phyloP scores from a whole-genome alignment of 2,113 vertebrate species.

The Hydropotes inermis region DNA sequence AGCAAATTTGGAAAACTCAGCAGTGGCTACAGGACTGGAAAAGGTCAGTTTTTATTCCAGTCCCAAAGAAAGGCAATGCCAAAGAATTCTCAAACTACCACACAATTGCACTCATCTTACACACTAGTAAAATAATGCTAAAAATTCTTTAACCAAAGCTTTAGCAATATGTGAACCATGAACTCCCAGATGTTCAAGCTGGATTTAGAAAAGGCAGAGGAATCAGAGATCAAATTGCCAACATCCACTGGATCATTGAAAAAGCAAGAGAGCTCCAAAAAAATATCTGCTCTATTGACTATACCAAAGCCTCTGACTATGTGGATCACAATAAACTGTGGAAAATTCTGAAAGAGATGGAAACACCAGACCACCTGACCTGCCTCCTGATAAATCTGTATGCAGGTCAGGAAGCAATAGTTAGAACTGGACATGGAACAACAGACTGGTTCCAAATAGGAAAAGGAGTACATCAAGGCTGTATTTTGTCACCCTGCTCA shows the following conservation, averaged over 20 bases:
- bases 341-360: neutral
- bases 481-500: neutral
- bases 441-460: neutral
- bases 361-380: neutral
- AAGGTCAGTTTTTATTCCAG: neutral
- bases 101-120: neutral
- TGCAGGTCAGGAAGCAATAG: neutral
- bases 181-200: neutral
- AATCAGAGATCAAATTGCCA: neutral
- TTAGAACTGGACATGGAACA: neutral
- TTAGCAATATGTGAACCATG: neutral
- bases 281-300: neutral
- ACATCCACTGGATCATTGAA: neutral
- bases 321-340: neutral
- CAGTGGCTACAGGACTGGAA: neutral
- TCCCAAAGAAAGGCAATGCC: neutral
- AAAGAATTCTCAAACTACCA: neutral
- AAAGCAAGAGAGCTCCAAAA: neutral
- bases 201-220: neutral
- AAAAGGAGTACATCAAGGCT: neutral
- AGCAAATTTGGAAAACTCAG: neutral
- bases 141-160: neutral
- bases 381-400: neutral
- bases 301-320: neutral
- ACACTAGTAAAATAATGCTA: neutral